phyloP scores from a whole-genome alignment of 2,113 vertebrate species.

The Labrus mixtus region DNA sequence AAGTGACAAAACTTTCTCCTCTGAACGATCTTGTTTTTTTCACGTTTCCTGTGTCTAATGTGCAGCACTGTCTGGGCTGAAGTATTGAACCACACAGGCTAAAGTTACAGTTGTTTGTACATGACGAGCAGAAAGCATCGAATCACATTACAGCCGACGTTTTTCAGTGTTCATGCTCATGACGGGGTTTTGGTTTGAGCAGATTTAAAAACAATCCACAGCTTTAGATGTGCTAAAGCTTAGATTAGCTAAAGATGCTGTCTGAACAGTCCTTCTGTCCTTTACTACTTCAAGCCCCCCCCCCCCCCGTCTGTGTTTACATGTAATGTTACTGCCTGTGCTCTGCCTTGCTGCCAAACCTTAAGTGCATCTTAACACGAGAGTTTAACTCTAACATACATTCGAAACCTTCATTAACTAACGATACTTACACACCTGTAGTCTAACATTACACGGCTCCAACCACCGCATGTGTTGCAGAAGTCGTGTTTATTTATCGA shows the following conservation, averaged over 20 bases:
- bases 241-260: too few relatives aligned
- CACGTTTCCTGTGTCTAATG: background rate
- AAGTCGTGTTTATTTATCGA: background rate
- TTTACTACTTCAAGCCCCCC: background rate
- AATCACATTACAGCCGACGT: background rate
- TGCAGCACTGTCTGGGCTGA: background rate
- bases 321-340: conserved; percentile 25
- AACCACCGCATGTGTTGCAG: background rate
- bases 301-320: background rate
- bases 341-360: conserved; percentile 77
- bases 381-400: conserved; percentile 22
- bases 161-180: background rate
- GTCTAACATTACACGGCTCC: background rate
- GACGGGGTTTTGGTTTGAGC: background rate
- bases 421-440: background rate
- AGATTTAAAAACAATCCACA: background rate
- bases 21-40: background rate
- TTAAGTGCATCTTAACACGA: conserved; percentile 78
- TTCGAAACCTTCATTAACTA: conserved; percentile 12
- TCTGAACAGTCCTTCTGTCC: background rate
- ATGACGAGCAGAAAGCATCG: background rate
- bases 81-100: background rate
- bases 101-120: conserved; percentile 7
- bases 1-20: background rate
- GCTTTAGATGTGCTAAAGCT: too few relatives aligned